Evolutionary conservation across 2,113 vertebrate genomes (phyloP), one percentile per base, ranked within the genome.

Genomic region (Heterotis niloticus): DNA sequence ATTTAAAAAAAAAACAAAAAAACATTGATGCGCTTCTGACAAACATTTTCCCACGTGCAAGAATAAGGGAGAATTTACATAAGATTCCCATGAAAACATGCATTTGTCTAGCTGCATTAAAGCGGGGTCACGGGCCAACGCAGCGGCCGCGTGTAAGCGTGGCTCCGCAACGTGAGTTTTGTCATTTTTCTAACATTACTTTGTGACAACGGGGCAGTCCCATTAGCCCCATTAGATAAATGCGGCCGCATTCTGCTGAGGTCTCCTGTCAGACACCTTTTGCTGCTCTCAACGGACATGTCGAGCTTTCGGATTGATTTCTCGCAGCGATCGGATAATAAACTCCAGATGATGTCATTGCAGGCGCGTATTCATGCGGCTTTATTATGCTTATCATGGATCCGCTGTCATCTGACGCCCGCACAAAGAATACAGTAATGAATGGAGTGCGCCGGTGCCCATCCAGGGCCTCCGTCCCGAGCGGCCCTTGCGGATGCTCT

Each of bases 401-500:
- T 64, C 75, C 23, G 17, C 17, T 62, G 12, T 54, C 18, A 44
- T 18, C 60, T 11, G 4, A 17, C 0, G 2, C 59, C 59, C 20
- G 3, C 3, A 62, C 20, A 62, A 17, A 20, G 20, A 62, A 1
- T 17, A 12, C 59, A 20, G 52, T 24, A 59, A 74, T 4, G 54
- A 28, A 28, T 3, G 18, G n/a, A 74, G n/a, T 17, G 23, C 56
- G 4, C 4, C 3, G 80, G 83, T 88, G 86, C 82, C 85, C 77
- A 79, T 81, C 81, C 83, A 80, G 69, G 4, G 12, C 83, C 80
- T 64, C 75, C 16, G 64, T 81, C 81, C 84, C 84, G 84, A 88
- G 87, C 86, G 85, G 88, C 88, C 83, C 87, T 79, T 28, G 28
- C 24, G 10, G 79, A 79, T 76, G 24, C 66, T 67, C 77, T 84